These are phyloP conservation scores for Rhynchophorus ferrugineus DNA, from an alignment of 1,140 invertebrate genomes.

Conservation along the genomic window DNA sequence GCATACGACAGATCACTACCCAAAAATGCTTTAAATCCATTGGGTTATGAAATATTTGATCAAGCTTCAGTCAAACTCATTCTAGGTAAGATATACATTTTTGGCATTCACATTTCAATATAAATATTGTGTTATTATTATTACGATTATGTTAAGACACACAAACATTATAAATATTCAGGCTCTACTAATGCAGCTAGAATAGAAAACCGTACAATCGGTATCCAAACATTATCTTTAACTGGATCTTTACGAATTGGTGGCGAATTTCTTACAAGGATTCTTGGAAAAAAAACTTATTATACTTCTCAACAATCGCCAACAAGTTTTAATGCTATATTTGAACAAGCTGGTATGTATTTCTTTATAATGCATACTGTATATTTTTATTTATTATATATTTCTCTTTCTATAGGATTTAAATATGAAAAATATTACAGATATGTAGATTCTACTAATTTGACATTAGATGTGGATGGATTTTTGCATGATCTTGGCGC, in stretches of 20 bases:
- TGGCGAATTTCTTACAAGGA: constrained; percentile 75
- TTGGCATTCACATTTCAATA: neutral
- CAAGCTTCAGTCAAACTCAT: constrained; percentile 73
- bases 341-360: constrained; percentile 3
- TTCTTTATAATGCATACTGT: no score
- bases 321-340: neutral
- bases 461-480: constrained; percentile 76
- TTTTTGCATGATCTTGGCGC: constrained; percentile 60
- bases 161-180: neutral
- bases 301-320: constrained; percentile 3
- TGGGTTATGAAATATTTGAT: constrained; percentile 78
- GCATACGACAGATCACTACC: constrained; percentile 77
- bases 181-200: constrained; percentile 5
- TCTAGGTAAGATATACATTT: constrained; percentile 52
- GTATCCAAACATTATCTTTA: constrained; percentile 91
- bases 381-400: no score
- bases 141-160: no score
- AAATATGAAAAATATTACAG: constrained; percentile 72
- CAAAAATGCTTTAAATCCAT: constrained; percentile 92
- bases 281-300: constrained; percentile 3
- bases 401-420: constrained; percentile 71
- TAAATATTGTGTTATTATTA: neutral
- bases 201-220: constrained; percentile 51
- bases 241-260: constrained; percentile 85
- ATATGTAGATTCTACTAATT: constrained; percentile 81